Base-by-base conservation (phyloP, 1,140 invertebrate genomes). In the Neoseiulus cucumeris region DNA sequence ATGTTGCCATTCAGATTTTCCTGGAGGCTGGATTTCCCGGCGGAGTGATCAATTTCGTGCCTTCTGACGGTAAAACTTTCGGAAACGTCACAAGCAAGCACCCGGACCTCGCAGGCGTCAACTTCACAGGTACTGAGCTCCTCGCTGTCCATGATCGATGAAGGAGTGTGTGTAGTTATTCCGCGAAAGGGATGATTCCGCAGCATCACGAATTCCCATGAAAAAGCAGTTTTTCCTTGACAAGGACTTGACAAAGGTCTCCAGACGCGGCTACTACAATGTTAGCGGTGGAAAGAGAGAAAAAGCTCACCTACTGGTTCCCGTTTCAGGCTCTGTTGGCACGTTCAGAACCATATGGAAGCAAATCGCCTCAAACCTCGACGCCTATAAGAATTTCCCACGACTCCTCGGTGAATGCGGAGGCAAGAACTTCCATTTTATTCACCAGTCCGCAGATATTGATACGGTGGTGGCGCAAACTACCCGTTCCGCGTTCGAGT, bases 371-470 rank as follows among this genome's bases (percentile, higher is more conserved):
- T 76, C 87, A 55, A 97, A 98, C 74, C 80, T 98, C 17, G 80
- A 82, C 51, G 83, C 77, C 1, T 98, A 96, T 73, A 80, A 76
- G 55, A 91, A 89, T 72, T 98, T 94, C 75, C 96, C 95, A 0
- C 82, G 92, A 70, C 76, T 99, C 4, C 87, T 96, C 68, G 87
- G 87, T 69, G 95, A 99, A 77, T 98, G 93, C 76, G 95, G 95
- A 45, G 95, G 95, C 1, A 99, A 99, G 77, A 99, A 99, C 78
- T 98, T 89, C 76, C 96, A 99, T 74, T 95, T 98, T 74, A 78
- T 98, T 22, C 95, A 99, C 78, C 81, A 85, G 1, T 84, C 87
- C 25, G 95, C 93, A 17, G 85, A 98, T 77, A 78, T 87, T 0
- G 79, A 84, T 17, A 83, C 84, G 39, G 91, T 94, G 39, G 82